phyloP scores from a whole-genome alignment of 2,113 vertebrate species.

The Herpailurus yagouaroundi region DNA sequence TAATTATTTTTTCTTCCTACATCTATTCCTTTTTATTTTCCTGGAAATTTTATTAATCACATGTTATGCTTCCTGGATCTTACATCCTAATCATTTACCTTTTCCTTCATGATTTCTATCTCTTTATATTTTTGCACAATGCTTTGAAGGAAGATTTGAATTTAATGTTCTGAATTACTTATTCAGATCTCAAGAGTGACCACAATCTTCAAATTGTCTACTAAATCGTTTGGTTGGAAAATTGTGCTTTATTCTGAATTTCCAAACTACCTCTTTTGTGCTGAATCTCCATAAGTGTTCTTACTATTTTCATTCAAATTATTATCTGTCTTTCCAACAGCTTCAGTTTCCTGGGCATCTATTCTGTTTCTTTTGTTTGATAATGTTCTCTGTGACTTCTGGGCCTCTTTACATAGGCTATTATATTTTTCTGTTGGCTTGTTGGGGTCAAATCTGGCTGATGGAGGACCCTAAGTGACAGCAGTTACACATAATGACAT shows the following conservation, averaged over 20 bases:
- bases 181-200: background rate
- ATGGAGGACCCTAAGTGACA: background rate
- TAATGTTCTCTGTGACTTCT: background rate
- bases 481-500: background rate
- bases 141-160: background rate
- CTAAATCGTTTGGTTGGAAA: background rate
- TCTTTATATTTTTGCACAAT: background rate
- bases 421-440: background rate
- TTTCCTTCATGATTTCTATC: background rate
- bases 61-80: background rate
- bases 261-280: background rate
- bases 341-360: background rate
- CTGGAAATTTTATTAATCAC: background rate
- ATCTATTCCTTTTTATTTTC: background rate
- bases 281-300: background rate
- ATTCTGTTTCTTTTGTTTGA: background rate
- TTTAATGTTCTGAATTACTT: background rate
- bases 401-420: background rate
- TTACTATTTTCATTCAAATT: background rate
- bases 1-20: background rate
- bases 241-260: background rate
- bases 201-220: background rate
- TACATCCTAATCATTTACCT: background rate
- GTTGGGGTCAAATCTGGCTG: background rate
- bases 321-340: background rate